Evolutionary conservation across 2,888 invertebrate species (phyloP), one percentile per base, ranked within the genome.

Genomic region (Tenthredo distinguenda): DNA sequence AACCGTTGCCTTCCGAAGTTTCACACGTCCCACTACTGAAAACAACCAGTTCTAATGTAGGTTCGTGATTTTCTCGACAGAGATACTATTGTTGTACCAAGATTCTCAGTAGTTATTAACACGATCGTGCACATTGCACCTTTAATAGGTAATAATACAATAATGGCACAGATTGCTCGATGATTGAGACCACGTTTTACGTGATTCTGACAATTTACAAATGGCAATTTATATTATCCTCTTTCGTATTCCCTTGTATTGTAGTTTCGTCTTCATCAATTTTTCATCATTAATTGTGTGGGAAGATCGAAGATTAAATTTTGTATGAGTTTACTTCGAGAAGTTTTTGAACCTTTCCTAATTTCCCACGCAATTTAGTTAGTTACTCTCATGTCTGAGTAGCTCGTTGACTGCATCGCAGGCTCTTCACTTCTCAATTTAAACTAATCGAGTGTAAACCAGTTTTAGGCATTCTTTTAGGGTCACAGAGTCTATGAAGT

Each of bases 1-100:
- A 81, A 81, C 81, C 81, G 81, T 81, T 81, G 81, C 81, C 62
- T 81, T 62, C 37, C 62, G 40, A 58, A 81, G 81, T 62, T 81
- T 81, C 81, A 81, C 81, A 81, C 81, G 81, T 37, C 40, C 58
- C 62, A 40, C 58, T 62, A 74, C 18, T 71, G 71, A 71, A 74
- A 74, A 74, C 43, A 74, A 40, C 40, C 18, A 43, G 43, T 21
- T 74, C n/a, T 74, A 74, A 74, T 74, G 43, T 74, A 74, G 72
- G 72, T 55, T 77, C 50, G n/a, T 77, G 50, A 26, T 77, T 77
- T 34, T 37, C 72, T 43, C 18, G 12, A 18, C 43, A 43, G 43
- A 74, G 21, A 43, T 74, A 74, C 72, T 21, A 74, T 74, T 74
- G 72, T 74, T 74, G 43, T 26, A 74, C 10, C 40, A 21, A 43